phyloP scores from a whole-genome alignment of 2,888 invertebrate species.

The Pardosa pseudoannulata region DNA sequence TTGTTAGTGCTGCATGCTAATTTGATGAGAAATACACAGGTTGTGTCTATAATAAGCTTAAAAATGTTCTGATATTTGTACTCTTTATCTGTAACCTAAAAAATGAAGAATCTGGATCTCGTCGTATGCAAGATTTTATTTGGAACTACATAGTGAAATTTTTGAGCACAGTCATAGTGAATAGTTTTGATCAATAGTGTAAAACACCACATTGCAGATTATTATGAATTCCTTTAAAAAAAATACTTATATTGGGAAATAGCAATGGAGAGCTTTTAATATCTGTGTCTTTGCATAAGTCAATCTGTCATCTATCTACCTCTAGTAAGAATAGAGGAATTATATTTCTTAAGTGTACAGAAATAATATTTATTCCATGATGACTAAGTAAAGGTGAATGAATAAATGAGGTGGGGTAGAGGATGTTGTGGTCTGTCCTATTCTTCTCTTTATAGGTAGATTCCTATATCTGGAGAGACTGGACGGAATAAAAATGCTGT shows the following conservation, averaged over 20 bases:
- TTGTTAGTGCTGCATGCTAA: not conserved
- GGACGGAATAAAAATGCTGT: conserved; percentile 72
- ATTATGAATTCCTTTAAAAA: conserved; percentile 22
- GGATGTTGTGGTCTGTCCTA: conserved; percentile 65
- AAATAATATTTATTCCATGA: conserved; percentile 48
- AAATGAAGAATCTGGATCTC: conserved; percentile 40
- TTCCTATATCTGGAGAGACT: conserved; percentile 69
- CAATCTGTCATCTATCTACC: conserved; percentile 35
- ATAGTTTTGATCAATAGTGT: conserved; percentile 52
- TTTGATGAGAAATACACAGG: conserved; percentile 9
- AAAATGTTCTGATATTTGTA: conserved; percentile 58
- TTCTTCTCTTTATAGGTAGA: conserved; percentile 60
- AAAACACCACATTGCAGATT: conserved; percentile 13
- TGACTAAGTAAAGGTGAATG: conserved; percentile 55
- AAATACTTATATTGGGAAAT: conserved; percentile 42
- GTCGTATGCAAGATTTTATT: conserved; percentile 32
- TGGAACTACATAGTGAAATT: conserved; percentile 49
- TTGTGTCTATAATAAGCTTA: conserved; percentile 33
- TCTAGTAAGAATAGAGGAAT: conserved; percentile 41
- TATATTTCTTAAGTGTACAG: conserved; percentile 47
- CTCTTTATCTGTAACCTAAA: conserved; percentile 55
- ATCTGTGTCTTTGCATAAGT: conserved; percentile 30
- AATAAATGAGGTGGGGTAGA: conserved; percentile 63
- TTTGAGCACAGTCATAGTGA: conserved; percentile 62
- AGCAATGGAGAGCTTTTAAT: conserved; percentile 28